Conservation (phyloP, 2,797 vertebrate species). For the Chanos chanos region DNA sequence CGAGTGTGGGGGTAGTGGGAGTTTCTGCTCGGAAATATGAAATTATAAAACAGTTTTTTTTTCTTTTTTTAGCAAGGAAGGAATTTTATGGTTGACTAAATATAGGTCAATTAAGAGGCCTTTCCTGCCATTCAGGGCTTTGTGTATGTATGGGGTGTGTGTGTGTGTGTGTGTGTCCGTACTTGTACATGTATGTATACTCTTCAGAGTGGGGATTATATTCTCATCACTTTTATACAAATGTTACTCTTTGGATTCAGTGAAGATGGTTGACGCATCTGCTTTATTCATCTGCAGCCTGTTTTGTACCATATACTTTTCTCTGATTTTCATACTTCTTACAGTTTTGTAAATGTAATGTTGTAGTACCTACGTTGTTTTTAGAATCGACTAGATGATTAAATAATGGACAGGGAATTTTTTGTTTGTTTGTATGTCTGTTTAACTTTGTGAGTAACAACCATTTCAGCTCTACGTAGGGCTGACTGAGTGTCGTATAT, state of each 20-base stretch:
- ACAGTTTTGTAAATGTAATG: too few species aligned
- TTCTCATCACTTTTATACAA: background rate
- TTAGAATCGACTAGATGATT: too few species aligned
- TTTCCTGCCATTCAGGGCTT: conserved; percentile 22
- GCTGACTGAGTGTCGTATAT: conserved; percentile 8
- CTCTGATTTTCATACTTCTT: too few species aligned
- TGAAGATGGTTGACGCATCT: too few species aligned
- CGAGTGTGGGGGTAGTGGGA: background rate
- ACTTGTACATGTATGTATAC: background rate
- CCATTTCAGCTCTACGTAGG: background rate
- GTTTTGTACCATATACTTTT: too few species aligned
- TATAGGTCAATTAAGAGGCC: conserved; percentile 54
- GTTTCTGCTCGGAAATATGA: conserved; percentile 23
- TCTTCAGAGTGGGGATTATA: background rate
- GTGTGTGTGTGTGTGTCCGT: background rate
- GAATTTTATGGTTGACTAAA: conserved; percentile 55
- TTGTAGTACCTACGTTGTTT: too few species aligned
- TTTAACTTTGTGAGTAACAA: background rate
- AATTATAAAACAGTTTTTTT: too few species aligned
- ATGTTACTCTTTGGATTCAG: too few species aligned
- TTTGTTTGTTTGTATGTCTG: background rate
- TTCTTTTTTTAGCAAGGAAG: conserved; percentile 55
- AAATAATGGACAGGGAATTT: too few species aligned
- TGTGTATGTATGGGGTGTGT: background rate
- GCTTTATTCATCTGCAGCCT: too few species aligned